Conservation (phyloP, 2,797 vertebrate genomes). For the Botia kubotai region DNA sequence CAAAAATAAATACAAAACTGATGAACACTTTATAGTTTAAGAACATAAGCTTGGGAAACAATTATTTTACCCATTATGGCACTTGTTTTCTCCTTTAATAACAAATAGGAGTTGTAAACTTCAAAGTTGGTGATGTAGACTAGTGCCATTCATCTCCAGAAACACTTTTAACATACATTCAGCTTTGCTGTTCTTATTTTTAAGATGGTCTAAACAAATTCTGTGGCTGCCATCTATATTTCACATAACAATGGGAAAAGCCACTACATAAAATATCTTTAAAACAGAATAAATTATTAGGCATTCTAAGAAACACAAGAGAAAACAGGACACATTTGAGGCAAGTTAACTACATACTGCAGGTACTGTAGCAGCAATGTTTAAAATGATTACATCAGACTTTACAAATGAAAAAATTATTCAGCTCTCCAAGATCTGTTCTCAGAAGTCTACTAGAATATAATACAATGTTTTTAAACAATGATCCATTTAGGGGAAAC, state of each 20-base stretch:
- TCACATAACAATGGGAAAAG: not conserved
- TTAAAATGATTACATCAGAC: not conserved
- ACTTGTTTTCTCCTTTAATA: not conserved
- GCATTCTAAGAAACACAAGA: not conserved
- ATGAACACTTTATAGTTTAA: not conserved
- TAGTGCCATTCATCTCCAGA: not conserved
- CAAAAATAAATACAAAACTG: not conserved
- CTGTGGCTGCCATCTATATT: not conserved
- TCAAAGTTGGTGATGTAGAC: not conserved
- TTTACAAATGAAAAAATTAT: not conserved
- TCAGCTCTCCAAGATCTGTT: not conserved
- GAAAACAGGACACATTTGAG: not conserved
- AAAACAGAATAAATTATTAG: not conserved
- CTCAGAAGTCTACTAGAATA: not conserved
- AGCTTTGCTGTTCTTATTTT: not conserved
- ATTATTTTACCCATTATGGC: conserved; percentile 6
- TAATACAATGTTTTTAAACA: not conserved
- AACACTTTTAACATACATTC: not conserved
- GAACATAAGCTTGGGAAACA: not conserved
- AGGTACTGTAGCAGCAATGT: conserved; percentile 18
- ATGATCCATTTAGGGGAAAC: not conserved
- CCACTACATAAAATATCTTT: not conserved
- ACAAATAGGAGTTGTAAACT: not conserved
- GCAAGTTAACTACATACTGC: not conserved
- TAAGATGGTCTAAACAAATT: conserved; percentile 1